These are phyloP conservation scores for Autographa pulchrina DNA, from an alignment of 2,888 invertebrate species.

Conservation along the genomic window DNA sequence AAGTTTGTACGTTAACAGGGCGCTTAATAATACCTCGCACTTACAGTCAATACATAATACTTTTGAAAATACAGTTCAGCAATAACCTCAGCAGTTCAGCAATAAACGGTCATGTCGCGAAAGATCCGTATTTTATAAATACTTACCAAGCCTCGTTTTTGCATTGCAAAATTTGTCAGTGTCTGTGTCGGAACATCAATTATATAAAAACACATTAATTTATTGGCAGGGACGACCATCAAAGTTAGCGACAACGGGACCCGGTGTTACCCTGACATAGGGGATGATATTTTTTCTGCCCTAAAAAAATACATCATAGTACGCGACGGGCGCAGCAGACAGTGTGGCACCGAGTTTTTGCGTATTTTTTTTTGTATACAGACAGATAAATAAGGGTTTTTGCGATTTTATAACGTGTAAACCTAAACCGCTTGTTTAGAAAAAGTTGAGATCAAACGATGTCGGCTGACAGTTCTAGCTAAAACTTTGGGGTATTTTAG, in stretches of 20 bases:
- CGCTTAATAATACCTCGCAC: too few relatives aligned
- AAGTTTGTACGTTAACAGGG: too few relatives aligned
- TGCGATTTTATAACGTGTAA: conserved; percentile 41
- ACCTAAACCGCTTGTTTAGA: conserved; percentile 41
- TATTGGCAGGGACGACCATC: conserved; percentile 69
- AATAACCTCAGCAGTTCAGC: background rate
- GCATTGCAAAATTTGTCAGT: conserved; percentile 34
- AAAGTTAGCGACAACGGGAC: conserved; percentile 76
- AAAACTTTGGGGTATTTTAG: background rate
- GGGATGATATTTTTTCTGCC: conserved; percentile 72
- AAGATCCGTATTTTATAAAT: background rate
- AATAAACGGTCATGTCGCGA: background rate
- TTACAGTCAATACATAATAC: too few relatives aligned
- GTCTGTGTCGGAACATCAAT: conserved; percentile 48
- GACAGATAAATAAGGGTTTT: conserved; percentile 41
- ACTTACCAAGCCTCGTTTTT: conserved; percentile 22
- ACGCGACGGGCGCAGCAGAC: conserved; percentile 74
- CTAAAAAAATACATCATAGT: conserved; percentile 75
- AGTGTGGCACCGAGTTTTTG: conserved; percentile 82
- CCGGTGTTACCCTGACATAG: conserved; percentile 66
- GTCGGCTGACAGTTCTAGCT: background rate
- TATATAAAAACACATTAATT: conserved; percentile 66
- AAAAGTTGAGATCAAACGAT: conserved; percentile 36
- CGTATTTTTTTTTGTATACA: conserved; percentile 66
- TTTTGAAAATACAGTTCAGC: background rate